Evolutionary conservation across 2,888 invertebrate species (phyloP).

Genomic region (Dynastes hyllus): DNA sequence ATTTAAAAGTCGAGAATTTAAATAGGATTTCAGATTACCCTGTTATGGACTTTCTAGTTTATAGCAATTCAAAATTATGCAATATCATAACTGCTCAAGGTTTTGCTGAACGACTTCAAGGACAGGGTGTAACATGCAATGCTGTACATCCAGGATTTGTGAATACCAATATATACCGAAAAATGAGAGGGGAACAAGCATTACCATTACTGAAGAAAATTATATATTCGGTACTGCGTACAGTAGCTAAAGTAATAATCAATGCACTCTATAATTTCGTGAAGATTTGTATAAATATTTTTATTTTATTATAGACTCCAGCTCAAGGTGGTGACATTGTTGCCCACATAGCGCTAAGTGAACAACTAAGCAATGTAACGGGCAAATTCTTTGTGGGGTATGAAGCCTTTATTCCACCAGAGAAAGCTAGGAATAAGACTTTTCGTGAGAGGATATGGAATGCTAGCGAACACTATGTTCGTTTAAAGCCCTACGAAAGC

Average conservation of each 20-base stretch:
- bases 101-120: conserved; percentile 65
- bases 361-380: conserved; percentile 50
- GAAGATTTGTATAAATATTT: not conserved
- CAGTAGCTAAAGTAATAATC: conserved; percentile 37
- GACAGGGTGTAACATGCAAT: conserved; percentile 65
- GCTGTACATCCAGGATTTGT: conserved; percentile 75
- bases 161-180: conserved; percentile 87
- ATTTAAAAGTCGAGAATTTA: conserved; percentile 81
- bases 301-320: conserved; percentile 52
- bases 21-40: conserved; percentile 80
- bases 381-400: conserved; percentile 59
- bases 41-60: conserved; percentile 70
- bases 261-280: not conserved
- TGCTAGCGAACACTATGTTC: conserved; percentile 83
- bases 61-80: conserved; percentile 75
- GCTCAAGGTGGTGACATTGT: conserved; percentile 56
- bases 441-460: conserved; percentile 90
- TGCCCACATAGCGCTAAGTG: conserved; percentile 54
- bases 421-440: conserved; percentile 78
- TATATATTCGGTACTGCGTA: conserved; percentile 39
- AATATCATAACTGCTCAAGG: conserved; percentile 65
- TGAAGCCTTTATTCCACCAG: conserved; percentile 75
- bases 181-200: conserved; percentile 59
- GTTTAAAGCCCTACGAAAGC: conserved; percentile 78
- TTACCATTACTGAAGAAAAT: conserved; percentile 32